Evolutionary conservation across 2,888 invertebrate species (phyloP), one percentile per base, ranked within the genome.

Genomic region (Macrosoma leucophasiata): DNA sequence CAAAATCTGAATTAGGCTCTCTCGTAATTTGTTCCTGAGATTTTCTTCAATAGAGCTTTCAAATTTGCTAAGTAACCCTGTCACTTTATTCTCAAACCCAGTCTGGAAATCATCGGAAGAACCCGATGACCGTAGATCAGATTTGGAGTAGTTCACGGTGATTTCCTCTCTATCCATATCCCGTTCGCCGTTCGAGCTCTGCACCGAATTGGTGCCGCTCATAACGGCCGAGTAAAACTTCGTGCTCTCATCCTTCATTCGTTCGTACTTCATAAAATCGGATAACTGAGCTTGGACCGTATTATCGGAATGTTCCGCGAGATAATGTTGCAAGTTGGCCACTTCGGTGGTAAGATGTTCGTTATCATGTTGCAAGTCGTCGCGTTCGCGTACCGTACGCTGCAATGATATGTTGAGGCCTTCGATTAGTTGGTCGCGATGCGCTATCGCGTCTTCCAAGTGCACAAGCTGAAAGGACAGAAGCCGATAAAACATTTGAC

Each of bases 341-440:
- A 91, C 79, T 63, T 91, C 89, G 6, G 74, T 75, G 0, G 82
- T 79, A 9, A 90, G 86, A 45, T 89, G 86, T 17, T 87, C 85
- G 42, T 89, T 88, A 55, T 91, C 88, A 22, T 63, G 55, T 54
- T 87, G 86, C 23, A 91, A 71, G 39, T 87, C 79, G 51, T 90
- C 88, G 37, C 89, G 84, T 30, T 89, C 86, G 13, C 73, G 71
- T 18, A 89, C 70, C 1, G 91, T 89, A 57, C 89, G 88, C 68
- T 91, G 88, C 52, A 93, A 82, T 15, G 91, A 89, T 53, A 88
- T 82, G 43, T 89, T 90, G 37, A 93, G 82, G 69, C 92, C 89
- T 55, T 89, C 87, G 48, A 93, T 93, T 56, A 91, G 67, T 51
- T 87, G 85, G 59, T 93, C 91, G 54, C 92, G 89, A 48, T 89